Base-by-base conservation (phyloP, 2,888 invertebrate genomes). In the Netelia fuscicornis region DNA sequence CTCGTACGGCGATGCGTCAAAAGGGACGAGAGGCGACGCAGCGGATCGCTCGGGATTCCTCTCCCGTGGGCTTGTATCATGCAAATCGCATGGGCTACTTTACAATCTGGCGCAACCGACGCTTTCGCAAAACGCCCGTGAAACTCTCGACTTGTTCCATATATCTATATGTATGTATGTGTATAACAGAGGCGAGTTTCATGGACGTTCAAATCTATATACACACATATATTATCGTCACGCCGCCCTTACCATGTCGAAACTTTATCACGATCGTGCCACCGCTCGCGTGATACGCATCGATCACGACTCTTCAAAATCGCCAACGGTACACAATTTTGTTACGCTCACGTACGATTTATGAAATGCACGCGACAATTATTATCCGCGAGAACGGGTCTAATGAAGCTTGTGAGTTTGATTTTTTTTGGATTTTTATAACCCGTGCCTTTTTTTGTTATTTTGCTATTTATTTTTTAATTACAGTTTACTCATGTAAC, bases 21-120 rank as follows among this genome's bases (percentile, higher is more conserved):
- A 85, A 81, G 81, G 81, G 85, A 78, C 79, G 85, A 81, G 84
- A 78, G 62, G 60, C 58, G 20, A 17, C 23, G 60, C 11, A 56
- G 25, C 20, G 23, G 56, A 60, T 37, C 42, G 70, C 58, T 56
- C 65, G 30, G 5, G 52, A 30, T 62, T 25, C 68, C 81, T 68
- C 77, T 42, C 74, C 64, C 77, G n/a, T 62, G 67, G 58, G 78
- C 85, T 85, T 85, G 85, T 85, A 85, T 79, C 85, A 81, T 85
- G 85, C 79, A 82, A 85, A 85, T 75, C 81, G 72, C 11, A 2
- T 30, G 72, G 67, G 81, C 79, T 85, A 82, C 78, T 82, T 82
- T 82, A 75, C 78, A 81, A 81, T 82, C 70, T 71, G 75, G 65
- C 60, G 65, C 75, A 71, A 78, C 75, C 79, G 25, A 30, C 65